These are phyloP conservation scores for Hemistola chrysoprasaria DNA, from an alignment of 2,888 invertebrate species.

Conservation along the genomic window DNA sequence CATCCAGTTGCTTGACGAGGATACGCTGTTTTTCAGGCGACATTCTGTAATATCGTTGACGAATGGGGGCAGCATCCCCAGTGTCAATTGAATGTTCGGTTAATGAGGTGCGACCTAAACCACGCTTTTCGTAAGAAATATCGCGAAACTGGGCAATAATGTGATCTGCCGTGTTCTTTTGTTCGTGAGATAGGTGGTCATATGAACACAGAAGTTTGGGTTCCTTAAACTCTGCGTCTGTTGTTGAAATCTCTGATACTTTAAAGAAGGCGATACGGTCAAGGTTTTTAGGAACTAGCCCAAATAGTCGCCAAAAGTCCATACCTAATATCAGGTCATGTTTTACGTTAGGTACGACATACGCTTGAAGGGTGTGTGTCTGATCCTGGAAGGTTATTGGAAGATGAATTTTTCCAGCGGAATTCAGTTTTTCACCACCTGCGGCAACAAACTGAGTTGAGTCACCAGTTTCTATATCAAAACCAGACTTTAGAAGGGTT, in stretches of 20 bases:
- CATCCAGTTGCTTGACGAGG: slow-evolving; percentile 33
- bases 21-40: too few relatives aligned
- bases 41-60: too few relatives aligned
- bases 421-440: slow-evolving; percentile 3
- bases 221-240: too few relatives aligned
- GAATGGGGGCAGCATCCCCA: slow-evolving; percentile 29
- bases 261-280: background rate
- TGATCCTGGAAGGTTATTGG: slow-evolving; percentile 3
- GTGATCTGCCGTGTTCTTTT: slow-evolving; percentile 13
- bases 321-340: slow-evolving; percentile 9
- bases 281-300: slow-evolving; percentile 6
- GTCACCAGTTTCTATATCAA: background rate
- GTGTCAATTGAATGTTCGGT: slow-evolving; percentile 31
- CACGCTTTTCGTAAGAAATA: too few relatives aligned
- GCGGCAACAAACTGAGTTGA: slow-evolving; percentile 1
- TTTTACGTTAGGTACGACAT: slow-evolving; percentile 11
- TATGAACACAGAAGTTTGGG: too few relatives aligned
- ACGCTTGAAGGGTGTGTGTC: background rate
- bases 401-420: slow-evolving; percentile 3
- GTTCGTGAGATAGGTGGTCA: too few relatives aligned
- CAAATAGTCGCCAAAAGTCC: slow-evolving; percentile 16
- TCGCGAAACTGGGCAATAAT: slow-evolving; percentile 19
- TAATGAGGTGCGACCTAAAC: slow-evolving; percentile 26
- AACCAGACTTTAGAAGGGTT: background rate
- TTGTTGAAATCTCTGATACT: too few relatives aligned